Evolutionary conservation across 1,140 invertebrate species (phyloP).

Genomic region (Drosophila pallidifrons): DNA sequence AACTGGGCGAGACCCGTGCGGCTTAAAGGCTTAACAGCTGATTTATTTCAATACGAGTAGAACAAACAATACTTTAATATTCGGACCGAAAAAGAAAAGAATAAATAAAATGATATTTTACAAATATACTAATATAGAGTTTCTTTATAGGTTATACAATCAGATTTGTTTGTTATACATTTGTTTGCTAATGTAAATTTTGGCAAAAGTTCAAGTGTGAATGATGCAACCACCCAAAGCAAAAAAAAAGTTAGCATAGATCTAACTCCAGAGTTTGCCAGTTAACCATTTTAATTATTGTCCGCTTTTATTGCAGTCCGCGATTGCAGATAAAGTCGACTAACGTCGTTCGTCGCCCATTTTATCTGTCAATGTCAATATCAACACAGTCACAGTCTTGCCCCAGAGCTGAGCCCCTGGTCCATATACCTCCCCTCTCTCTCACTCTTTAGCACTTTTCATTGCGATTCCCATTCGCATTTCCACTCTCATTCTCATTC

Average conservation of each 20-base stretch:
- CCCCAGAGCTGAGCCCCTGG: background rate
- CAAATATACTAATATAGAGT: too few species aligned
- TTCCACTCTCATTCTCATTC: background rate
- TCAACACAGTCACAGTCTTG: conserved; percentile 58
- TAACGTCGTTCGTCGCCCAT: conserved; percentile 11
- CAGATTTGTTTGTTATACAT: too few species aligned
- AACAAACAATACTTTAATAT: conserved; percentile 2
- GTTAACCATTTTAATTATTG: conserved; percentile 77
- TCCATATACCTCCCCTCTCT: background rate
- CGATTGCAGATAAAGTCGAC: conserved; percentile 64
- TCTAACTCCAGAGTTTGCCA: conserved; percentile 44
- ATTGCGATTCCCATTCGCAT: too few species aligned
- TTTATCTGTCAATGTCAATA: conserved; percentile 52
- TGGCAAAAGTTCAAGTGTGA: background rate
- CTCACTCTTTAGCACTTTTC: background rate
- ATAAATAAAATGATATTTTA: background rate
- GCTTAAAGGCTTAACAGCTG: conserved; percentile 18
- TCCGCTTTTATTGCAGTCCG: conserved; percentile 76
- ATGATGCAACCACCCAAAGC: background rate
- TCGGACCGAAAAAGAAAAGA: background rate
- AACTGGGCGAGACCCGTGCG: conserved; percentile 7
- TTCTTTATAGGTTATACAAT: too few species aligned
- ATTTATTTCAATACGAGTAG: conserved; percentile 17
- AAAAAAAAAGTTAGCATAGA: background rate
- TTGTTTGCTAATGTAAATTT: background rate